Conservation (phyloP, 92 coral and sea anemone genomes). For the Meandrina meandrites region DNA sequence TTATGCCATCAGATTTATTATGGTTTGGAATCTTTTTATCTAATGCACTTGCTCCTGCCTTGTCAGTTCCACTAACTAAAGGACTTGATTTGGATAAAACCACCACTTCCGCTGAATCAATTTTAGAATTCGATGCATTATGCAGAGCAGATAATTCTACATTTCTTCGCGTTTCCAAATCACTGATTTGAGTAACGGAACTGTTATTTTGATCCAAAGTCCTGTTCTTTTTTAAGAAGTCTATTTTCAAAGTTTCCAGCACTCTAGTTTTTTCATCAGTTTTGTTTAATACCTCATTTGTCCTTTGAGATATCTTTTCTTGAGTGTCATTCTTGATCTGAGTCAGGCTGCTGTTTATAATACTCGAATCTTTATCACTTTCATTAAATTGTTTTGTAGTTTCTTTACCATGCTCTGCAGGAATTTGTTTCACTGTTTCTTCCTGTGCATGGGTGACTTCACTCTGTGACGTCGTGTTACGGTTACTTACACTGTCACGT, state of each 20-base stretch:
- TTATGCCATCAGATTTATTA: neutral
- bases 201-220: neutral
- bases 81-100: neutral
- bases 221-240: slow-evolving; percentile 8
- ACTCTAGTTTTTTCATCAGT: neutral
- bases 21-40: neutral
- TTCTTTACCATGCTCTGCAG: neutral
- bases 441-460: neutral
- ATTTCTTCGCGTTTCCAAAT: neutral
- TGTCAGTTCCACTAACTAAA: too few relatives aligned
- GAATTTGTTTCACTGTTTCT: neutral
- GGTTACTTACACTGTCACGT: too few relatives aligned
- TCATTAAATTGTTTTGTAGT: neutral
- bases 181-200: neutral
- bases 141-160: neutral
- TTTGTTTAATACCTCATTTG: neutral
- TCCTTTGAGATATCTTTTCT: neutral
- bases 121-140: neutral
- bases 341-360: neutral
- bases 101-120: neutral
- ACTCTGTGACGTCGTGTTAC: neutral
- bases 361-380: neutral
- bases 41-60: too few relatives aligned
- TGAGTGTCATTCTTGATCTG: neutral
- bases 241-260: slow-evolving; percentile 15